Evolutionary conservation across 2,888 invertebrate genomes (phyloP), one percentile per base, ranked within the genome.

Genomic region (Drosophila yooni): DNA sequence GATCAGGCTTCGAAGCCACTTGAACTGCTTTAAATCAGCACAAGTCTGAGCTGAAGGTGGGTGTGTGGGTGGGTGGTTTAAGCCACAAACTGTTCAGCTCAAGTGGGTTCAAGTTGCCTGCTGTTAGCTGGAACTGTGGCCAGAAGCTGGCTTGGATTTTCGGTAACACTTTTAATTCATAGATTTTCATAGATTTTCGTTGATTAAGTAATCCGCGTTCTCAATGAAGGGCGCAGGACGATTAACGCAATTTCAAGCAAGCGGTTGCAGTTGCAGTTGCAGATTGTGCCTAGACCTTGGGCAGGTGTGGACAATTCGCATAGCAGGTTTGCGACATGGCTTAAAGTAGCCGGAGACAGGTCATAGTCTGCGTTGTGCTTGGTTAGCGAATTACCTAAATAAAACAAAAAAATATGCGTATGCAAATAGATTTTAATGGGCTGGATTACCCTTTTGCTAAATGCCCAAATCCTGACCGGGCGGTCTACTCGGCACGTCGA

Each of bases 401-500:
- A 88, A 88, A 91, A 92, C 91, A 92, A 91, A 91, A 91, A 91
- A 91, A 83, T 87, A 74, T 85, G 83, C 82, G 83, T 80, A 81
- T 86, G 91, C 89, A 92, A 92, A 92, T 91, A 84, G 89, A 88
- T 91, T 91, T 91, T 92, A 92, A 91, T 92, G 85, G 88, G 67
- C 85, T 81, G 89, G 92, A 91, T 92, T 92, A 92, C 88, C 84
- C 88, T 83, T 82, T 82, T 79, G 77, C 87, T 82, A 88, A 88
- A 90, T 85, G 78, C 78, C 57, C 66, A 83, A 88, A 86, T 84
- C 84, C 77, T 69, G 76, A 50, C 67, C 83, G 75, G 74, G 82
- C 75, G 75, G 69, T 79, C 79, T 21, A 5, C 4, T n/a, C 29
- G 21, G 31, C 27, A 38, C 38, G 46, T 15, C 13, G 21, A 46